phyloP scores from a whole-genome alignment of 2,797 vertebrate genomes.

The Clarias fuscus region DNA sequence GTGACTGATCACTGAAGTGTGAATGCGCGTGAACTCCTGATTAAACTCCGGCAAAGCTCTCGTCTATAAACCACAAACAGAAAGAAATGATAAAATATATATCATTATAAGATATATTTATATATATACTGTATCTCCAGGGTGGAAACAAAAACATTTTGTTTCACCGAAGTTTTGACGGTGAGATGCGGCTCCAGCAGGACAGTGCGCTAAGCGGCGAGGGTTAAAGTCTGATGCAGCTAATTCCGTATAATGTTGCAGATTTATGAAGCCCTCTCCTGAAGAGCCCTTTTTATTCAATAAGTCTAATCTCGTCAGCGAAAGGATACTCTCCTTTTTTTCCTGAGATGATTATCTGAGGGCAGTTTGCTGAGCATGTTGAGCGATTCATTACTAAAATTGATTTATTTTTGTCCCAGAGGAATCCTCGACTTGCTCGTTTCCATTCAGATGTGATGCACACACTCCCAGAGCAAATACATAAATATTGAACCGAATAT shows the following conservation, averaged over 20 bases:
- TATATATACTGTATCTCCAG: too few relatives aligned
- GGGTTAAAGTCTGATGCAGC: constrained; percentile 11
- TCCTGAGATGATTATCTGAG: constrained; percentile 39
- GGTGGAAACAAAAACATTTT: neutral
- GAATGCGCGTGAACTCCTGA: too few relatives aligned
- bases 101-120: too few relatives aligned
- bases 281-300: constrained; percentile 24
- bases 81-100: neutral
- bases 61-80: neutral
- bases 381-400: constrained; percentile 66
- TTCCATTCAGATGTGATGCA: constrained; percentile 62
- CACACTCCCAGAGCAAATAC: constrained; percentile 54
- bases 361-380: constrained; percentile 54
- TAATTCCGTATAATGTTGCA: constrained; percentile 1
- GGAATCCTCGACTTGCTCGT: constrained; percentile 47
- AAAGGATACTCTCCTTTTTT: constrained; percentile 43
- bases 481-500: constrained; percentile 67
- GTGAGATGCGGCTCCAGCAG: neutral
- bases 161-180: neutral
- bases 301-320: constrained; percentile 12
- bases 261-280: constrained; percentile 20
- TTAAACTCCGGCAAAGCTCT: too few relatives aligned
- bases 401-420: constrained; percentile 61
- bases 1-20: too few relatives aligned
- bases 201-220: neutral